Conservation (phyloP, 2,113 vertebrate genomes). For the Todiramphus saurophagus region DNA sequence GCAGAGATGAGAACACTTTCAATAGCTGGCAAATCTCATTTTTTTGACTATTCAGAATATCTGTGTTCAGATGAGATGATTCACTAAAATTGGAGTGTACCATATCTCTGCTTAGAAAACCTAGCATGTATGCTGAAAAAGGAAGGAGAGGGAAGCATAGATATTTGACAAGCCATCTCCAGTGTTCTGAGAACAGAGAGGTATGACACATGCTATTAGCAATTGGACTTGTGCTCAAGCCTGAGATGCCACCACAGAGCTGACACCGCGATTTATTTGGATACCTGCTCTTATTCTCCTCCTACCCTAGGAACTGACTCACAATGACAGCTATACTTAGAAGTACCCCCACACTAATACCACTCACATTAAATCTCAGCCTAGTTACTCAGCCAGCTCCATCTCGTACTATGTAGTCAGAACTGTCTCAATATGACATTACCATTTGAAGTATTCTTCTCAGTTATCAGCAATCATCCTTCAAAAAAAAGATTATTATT, state of each 20-base stretch:
- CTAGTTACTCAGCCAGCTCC: constrained; percentile 20
- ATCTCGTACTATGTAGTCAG: not conserved
- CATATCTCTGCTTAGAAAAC: not conserved
- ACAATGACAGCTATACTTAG: not conserved
- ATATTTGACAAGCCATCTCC: not conserved
- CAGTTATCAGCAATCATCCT: not conserved
- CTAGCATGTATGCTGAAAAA: not conserved
- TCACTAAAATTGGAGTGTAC: not conserved
- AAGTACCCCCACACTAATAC: not conserved
- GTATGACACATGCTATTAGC: not conserved
- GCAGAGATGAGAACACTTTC: not conserved
- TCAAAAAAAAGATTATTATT: not conserved
- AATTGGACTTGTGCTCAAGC: not conserved
- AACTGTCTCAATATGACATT: not conserved
- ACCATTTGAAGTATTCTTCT: not conserved
- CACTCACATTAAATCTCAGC: constrained; percentile 30
- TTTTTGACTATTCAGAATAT: not conserved
- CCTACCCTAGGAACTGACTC: not conserved
- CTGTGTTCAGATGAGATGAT: not conserved
- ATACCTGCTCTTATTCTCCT: not conserved
- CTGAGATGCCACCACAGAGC: not conserved
- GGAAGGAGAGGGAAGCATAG: not conserved
- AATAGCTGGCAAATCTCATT: not conserved
- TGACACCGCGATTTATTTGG: not conserved
- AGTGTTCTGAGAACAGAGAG: not conserved